Conservation (phyloP, 2,113 vertebrate genomes). For the Syngnathus typhle region DNA sequence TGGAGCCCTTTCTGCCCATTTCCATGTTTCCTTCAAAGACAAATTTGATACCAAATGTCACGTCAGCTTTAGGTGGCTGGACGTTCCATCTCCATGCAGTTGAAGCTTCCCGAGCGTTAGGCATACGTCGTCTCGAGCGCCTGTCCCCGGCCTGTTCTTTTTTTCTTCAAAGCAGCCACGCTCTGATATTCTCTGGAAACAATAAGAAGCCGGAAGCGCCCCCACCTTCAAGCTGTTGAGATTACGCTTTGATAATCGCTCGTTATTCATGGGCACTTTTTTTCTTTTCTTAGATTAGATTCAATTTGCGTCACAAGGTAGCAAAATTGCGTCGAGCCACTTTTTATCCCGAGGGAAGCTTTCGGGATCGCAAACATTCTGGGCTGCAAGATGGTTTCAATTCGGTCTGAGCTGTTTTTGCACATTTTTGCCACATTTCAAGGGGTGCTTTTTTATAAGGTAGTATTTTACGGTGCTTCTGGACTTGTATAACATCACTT, state of each 20-base stretch:
- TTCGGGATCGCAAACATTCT: no score
- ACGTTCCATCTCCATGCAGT: background rate
- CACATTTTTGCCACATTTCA: no score
- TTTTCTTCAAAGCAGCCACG: background rate
- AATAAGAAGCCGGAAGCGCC: background rate
- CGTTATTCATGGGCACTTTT: no score
- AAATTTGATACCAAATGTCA: no score
- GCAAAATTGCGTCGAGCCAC: no score
- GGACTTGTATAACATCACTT: no score
- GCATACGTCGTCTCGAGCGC: background rate
- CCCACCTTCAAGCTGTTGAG: background rate
- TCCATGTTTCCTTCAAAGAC: background rate
- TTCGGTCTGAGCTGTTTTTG: no score
- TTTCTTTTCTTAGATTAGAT: background rate
- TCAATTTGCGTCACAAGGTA: no score
- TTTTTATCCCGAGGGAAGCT: no score
- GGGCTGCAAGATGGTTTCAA: no score
- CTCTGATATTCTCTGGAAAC: background rate
- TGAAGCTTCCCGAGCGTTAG: background rate
- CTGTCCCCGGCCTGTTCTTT: background rate
- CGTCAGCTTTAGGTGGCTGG: background rate
- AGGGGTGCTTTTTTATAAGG: no score
- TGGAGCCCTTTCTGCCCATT: background rate
- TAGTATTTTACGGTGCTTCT: no score
- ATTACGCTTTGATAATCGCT: background rate